Evolutionary conservation across 2,113 vertebrate genomes (phyloP), one percentile per base, ranked within the genome.

Genomic region (Phrynosoma platyrhinos): DNA sequence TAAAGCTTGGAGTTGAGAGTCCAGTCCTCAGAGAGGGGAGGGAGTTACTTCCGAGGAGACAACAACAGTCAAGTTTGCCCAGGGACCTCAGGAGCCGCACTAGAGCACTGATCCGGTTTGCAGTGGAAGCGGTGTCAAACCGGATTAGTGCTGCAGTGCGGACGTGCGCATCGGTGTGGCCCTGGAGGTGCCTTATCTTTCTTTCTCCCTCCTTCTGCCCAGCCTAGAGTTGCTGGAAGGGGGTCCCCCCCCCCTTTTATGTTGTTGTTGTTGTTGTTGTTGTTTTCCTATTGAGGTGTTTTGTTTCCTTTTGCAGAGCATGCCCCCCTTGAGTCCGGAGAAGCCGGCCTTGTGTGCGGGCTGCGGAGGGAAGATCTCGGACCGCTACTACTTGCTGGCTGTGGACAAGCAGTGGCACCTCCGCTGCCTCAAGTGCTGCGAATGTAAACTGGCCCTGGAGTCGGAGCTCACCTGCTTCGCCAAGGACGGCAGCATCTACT

Each of bases 321-420:
- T 99, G 98, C 98, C 99, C 91, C 98, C 98, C 18, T 97, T 98
- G 97, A 99, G 98, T 93, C 98, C 98, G 10, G 99, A 99, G 97
- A 99, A 99, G 96, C 98, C 99, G 36, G 98, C 99, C 87, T 95
- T 99, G 96, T 99, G 99, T 83, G 99, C 99, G 88, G 99, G 99
- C 93, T 99, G 99, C 84, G 99, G 99, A 53, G 98, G 98, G 79
- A 99, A 99, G 97, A 99, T 99, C 95, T 98, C 98, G 82, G 99
- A 99, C 94, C 98, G 99, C 96, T 99, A 99, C 95, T 99, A 99
- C 97, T 97, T 99, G 93, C 98, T 99, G 97, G 99, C 99, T 72
- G 99, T 99, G 94, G 99, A 99, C 97, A 99, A 99, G 88, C 98
- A 99, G 97, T 99, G 99, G 99, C 99, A 99, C 95, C 97, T 99